These are phyloP conservation scores for Ceratosolen solmsi DNA, from an alignment of 1,140 invertebrate genomes.

Conservation along the genomic window DNA sequence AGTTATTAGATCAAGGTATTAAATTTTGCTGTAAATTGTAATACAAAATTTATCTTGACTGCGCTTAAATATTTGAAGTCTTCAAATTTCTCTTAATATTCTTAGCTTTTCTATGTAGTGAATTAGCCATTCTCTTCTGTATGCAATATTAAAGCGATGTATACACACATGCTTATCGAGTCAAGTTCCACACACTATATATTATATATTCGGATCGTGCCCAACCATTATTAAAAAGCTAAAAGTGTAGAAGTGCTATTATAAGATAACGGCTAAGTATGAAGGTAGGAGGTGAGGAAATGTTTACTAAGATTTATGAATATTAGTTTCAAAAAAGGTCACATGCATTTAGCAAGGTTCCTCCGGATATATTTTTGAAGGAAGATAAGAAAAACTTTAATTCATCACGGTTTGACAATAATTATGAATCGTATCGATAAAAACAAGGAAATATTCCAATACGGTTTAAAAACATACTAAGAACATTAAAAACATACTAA, in stretches of 20 bases:
- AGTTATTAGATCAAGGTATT: no score
- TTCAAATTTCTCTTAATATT: neutral
- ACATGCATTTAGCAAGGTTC: neutral
- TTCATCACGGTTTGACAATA: conserved; percentile 25
- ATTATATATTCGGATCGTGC: neutral
- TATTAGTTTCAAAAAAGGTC: conserved; percentile 24
- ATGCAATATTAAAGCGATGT: neutral
- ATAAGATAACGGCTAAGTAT: neutral
- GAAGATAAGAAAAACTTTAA: neutral
- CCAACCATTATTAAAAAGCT: conserved; percentile 16
- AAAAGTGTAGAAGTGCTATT: conserved; percentile 36
- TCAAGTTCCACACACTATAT: neutral
- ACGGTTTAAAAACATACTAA: neutral
- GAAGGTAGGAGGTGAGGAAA: neutral
- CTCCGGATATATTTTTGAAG: neutral
- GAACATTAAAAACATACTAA: no score
- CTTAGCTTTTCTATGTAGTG: neutral
- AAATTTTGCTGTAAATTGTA: no score
- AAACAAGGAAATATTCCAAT: conserved; percentile 7
- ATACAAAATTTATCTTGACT: no score
- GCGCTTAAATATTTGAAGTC: no score
- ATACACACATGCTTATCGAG: neutral
- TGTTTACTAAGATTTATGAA: conserved; percentile 23
- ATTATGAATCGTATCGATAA: conserved; percentile 7
- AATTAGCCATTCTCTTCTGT: neutral